These are phyloP conservation scores for Murina feae DNA, from an alignment of 2,113 vertebrate genomes.

Conservation along the genomic window DNA sequence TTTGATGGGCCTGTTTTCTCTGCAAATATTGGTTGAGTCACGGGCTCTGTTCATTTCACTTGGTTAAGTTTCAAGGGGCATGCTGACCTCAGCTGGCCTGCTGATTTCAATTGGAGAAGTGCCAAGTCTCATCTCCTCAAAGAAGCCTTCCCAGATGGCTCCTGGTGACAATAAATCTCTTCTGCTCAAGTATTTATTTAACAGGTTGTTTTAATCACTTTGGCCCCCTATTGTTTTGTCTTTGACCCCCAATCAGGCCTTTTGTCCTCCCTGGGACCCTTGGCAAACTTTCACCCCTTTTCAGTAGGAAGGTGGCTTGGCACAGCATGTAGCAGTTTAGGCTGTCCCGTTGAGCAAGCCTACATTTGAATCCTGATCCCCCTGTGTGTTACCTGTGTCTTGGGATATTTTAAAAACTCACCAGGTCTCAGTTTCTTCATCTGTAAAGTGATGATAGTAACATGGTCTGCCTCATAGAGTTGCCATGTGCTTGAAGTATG, in stretches of 20 bases:
- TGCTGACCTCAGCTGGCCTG: not conserved
- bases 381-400: not conserved
- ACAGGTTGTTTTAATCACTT: not conserved
- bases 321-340: not conserved
- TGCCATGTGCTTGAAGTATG: not conserved
- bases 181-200: not conserved
- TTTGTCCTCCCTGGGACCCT: not conserved
- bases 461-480: not conserved
- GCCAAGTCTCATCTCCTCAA: not conserved
- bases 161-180: not conserved
- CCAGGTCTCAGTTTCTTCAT: not conserved
- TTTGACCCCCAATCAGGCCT: not conserved
- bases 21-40: not conserved
- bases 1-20: not conserved
- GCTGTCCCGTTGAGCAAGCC: not conserved
- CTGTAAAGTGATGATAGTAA: not conserved
- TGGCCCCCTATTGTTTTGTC: not conserved
- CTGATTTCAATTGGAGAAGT: not conserved
- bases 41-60: not conserved
- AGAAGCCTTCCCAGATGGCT: not conserved
- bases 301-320: not conserved
- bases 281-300: not conserved
- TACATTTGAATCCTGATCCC: not conserved
- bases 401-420: not conserved
- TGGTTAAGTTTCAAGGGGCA: not conserved